Conservation (phyloP, 2,888 invertebrate genomes). For the Heliconius aoede region DNA sequence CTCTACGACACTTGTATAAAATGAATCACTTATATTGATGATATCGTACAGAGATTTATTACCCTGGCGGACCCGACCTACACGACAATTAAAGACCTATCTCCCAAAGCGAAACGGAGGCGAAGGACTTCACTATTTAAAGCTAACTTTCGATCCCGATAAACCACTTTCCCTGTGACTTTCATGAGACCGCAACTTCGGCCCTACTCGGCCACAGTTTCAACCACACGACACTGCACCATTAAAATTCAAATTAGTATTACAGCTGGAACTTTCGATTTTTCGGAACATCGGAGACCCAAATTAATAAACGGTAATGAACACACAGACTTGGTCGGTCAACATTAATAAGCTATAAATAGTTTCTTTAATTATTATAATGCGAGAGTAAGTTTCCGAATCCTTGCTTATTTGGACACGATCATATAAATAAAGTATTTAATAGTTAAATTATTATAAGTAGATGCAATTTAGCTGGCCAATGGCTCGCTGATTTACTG, state of each 20-base stretch:
- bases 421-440: constrained; percentile 11
- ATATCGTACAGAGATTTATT: constrained; percentile 16
- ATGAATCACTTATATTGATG: constrained; percentile 23
- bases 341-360: constrained; percentile 7
- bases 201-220: constrained; percentile 37
- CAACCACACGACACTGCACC: constrained; percentile 32
- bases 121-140: constrained; percentile 29
- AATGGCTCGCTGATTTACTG: constrained; percentile 24
- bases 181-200: constrained; percentile 47
- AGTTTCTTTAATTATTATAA: not conserved
- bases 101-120: constrained; percentile 15
- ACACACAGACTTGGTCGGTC: constrained; percentile 2
- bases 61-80: not conserved
- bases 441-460: constrained; percentile 20
- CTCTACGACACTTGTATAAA: not conserved
- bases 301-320: constrained; percentile 49
- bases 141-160: constrained; percentile 49
- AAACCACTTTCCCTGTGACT: constrained; percentile 53
- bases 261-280: constrained; percentile 53
- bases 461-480: constrained; percentile 16
- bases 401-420: constrained; percentile 1
- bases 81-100: constrained; percentile 19
- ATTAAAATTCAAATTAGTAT: constrained; percentile 43
- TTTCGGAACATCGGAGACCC: constrained; percentile 51
- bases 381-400: not conserved